A percentile compares a stretch with the other conserved stretches of the same genome.
Conservation (phyloP, 2,113 vertebrate genomes). For the Microcebus griseorufus region DNA sequence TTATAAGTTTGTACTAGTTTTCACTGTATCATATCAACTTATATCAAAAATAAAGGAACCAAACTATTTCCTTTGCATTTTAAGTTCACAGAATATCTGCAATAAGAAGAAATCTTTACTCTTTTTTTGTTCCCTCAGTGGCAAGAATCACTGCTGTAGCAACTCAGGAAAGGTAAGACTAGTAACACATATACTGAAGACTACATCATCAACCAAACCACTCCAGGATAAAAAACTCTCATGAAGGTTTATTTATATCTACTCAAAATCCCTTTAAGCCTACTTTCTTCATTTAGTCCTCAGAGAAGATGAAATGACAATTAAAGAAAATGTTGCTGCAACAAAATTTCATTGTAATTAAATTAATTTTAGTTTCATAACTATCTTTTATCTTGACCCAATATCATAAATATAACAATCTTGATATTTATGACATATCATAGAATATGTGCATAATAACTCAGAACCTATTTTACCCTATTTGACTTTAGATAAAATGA, state of each 20-base stretch:
- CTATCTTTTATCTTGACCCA: not conserved
- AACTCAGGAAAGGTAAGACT: not conserved
- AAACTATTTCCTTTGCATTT: conserved; percentile 18
- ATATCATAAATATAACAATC: conserved; percentile 42
- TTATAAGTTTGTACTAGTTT: conserved; percentile 20
- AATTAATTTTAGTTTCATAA: conserved; percentile 44
- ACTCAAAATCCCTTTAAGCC: not conserved
- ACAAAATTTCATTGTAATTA: not conserved
- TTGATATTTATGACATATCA: not conserved
- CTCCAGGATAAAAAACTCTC: not conserved
- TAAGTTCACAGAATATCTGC: conserved; percentile 1
- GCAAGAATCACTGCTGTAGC: not conserved
- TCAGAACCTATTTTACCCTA: conserved; percentile 14
- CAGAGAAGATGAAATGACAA: conserved; percentile 25
- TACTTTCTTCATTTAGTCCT: conserved; percentile 8
- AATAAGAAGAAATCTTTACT: not conserved
- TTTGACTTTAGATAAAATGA: not conserved
- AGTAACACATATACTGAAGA: not conserved
- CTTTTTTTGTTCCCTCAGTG: not conserved
- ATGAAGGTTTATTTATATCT: not conserved
- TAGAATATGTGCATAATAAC: conserved; percentile 20
- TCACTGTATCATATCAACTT: conserved; percentile 19
- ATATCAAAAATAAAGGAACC: conserved; percentile 15
- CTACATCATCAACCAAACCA: not conserved
- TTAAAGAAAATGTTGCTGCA: conserved; percentile 10